Percentiles rank a stretch among this genome's conserved stretches.
Evolutionary conservation across 2,888 invertebrate genomes (phyloP).

Genomic region (Himalopsyche kuldschensis): DNA sequence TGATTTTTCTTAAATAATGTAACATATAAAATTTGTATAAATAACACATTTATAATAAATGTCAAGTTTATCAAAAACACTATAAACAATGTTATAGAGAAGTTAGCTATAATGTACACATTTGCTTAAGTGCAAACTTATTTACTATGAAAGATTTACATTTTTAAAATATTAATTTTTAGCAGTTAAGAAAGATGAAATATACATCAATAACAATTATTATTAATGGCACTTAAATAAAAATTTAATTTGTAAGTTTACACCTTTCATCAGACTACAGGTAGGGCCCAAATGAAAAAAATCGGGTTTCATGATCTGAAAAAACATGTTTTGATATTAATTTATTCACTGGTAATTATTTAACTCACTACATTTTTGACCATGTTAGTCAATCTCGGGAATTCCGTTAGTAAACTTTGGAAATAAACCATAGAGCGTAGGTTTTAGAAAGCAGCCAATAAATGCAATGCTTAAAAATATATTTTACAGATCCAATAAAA

Average conservation of each 20-base stretch:
- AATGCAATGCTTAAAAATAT: background rate
- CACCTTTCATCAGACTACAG: background rate
- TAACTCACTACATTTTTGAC: no score
- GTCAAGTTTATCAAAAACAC: background rate
- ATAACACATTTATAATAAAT: constrained; percentile 19
- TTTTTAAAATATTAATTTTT: background rate
- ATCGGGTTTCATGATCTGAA: background rate
- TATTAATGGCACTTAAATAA: constrained; percentile 12
- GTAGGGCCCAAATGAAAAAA: background rate
- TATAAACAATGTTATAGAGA: background rate
- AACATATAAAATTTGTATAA: constrained; percentile 16
- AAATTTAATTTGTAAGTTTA: background rate
- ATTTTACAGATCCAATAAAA: no score
- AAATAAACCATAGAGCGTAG: background rate
- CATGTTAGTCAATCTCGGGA: background rate
- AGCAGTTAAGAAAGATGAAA: constrained; percentile 5
- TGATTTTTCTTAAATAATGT: constrained; percentile 1
- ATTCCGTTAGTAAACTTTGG: background rate
- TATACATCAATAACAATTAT: constrained; percentile 5
- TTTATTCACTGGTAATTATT: no score
- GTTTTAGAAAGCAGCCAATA: background rate
- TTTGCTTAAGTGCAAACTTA: background rate
- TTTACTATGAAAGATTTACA: constrained; percentile 13
- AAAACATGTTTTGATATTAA: background rate
- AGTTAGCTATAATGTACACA: background rate